phyloP scores from a whole-genome alignment of 2,797 vertebrate species.

The Halcyon smyrnensis region DNA sequence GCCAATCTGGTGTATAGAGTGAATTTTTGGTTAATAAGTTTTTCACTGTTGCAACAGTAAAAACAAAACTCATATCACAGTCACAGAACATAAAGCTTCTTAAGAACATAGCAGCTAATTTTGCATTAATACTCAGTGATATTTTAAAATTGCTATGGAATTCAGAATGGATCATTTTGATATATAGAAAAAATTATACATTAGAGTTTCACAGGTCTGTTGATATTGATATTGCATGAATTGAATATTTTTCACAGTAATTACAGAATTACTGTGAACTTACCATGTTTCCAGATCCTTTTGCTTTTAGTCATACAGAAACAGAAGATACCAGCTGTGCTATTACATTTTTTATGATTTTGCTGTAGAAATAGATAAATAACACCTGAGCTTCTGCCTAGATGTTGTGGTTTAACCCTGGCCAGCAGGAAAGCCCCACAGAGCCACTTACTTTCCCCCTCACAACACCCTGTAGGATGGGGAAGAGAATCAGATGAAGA shows the following conservation, averaged over 20 bases:
- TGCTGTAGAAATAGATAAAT: not conserved
- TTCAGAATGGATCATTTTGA: not conserved
- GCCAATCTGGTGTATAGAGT: not conserved
- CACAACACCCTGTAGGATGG: not conserved
- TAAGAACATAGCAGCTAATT: not conserved
- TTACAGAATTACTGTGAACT: not conserved
- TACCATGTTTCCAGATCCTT: not conserved
- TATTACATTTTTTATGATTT: not conserved
- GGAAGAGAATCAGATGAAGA: not conserved
- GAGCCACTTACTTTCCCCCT: fast-evolving
- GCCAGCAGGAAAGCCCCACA: not conserved
- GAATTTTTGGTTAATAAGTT: not conserved
- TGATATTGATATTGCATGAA: not conserved
- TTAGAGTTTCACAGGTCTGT: not conserved
- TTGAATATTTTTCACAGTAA: not conserved
- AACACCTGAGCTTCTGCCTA: not conserved
- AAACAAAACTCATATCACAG: not conserved
- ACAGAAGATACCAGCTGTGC: not conserved
- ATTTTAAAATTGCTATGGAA: not conserved
- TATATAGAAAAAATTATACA: not conserved
- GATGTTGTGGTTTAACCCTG: not conserved
- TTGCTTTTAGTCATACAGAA: not conserved
- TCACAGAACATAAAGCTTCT: not conserved
- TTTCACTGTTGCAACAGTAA: not conserved
- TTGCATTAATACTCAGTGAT: not conserved